Conservation (phyloP, 2,797 vertebrate genomes). For the Simalia tracyae region DNA sequence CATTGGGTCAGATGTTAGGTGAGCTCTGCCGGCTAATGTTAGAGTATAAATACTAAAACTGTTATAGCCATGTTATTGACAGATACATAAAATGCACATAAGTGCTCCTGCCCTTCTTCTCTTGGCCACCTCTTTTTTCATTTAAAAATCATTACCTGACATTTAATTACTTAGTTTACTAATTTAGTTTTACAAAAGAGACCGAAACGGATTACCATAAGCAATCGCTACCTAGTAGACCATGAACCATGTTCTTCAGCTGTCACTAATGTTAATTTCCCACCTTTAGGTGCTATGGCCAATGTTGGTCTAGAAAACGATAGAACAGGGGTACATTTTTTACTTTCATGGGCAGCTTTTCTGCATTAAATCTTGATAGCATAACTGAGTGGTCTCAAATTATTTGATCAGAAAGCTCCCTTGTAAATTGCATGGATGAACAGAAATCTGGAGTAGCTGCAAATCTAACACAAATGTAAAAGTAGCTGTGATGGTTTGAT, state of each 20-base stretch:
- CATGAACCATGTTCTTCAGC: background rate
- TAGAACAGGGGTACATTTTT: background rate
- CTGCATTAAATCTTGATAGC: background rate
- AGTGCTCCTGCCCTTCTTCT: background rate
- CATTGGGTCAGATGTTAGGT: no score
- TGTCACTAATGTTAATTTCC: background rate
- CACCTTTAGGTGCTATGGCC: background rate
- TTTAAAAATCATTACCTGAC: background rate
- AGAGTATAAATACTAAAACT: conserved; percentile 3
- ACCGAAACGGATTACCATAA: background rate
- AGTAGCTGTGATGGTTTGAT: background rate
- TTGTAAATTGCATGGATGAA: background rate
- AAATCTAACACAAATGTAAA: background rate
- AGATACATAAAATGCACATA: background rate
- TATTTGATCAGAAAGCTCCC: background rate
- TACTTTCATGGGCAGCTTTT: background rate
- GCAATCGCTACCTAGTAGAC: background rate
- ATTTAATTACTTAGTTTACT: background rate
- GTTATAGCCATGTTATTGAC: background rate
- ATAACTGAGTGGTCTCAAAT: background rate
- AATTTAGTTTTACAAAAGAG: background rate
- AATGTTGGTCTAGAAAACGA: background rate
- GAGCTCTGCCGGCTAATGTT: background rate
- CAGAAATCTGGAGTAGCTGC: background rate
- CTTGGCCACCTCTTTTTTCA: background rate